Conservation (phyloP, 2,113 vertebrate genomes). For the Barbus barbus region DNA sequence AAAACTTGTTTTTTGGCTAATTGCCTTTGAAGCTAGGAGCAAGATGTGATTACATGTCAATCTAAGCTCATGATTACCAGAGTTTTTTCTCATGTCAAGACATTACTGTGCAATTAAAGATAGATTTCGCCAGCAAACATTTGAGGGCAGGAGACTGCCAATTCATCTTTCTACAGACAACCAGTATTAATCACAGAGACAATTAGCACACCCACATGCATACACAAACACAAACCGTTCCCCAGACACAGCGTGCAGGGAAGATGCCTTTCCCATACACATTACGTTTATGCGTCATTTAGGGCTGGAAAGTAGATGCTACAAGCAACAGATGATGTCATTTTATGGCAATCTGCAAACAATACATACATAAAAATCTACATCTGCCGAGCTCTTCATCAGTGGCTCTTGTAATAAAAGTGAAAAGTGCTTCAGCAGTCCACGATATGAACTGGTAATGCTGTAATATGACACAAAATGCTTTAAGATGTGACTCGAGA, state of each 20-base stretch:
- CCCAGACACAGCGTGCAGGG: neutral
- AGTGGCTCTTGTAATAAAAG: neutral
- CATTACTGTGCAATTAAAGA: conserved; percentile 67
- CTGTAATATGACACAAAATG: conserved; percentile 22
- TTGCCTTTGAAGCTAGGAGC: conserved; percentile 26
- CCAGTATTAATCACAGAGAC: conserved; percentile 64
- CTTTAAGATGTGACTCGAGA: conserved; percentile 5
- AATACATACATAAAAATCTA: neutral
- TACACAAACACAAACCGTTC: conserved; percentile 6
- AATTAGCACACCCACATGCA: conserved; percentile 49
- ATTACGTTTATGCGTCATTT: neutral
- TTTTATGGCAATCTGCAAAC: conserved; percentile 19
- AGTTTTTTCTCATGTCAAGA: conserved; percentile 56
- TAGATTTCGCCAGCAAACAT: conserved; percentile 58
- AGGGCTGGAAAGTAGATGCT: neutral
- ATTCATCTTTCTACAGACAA: conserved; percentile 66
- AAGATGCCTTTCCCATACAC: conserved; percentile 40
- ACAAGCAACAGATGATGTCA: conserved; percentile 21
- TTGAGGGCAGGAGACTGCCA: conserved; percentile 57
- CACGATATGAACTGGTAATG: neutral
- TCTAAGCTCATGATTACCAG: conserved; percentile 47
- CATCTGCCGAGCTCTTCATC: conserved; percentile 2
- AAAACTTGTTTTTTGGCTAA: conserved; percentile 29
- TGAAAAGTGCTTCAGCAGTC: neutral
- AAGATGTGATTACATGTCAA: conserved; percentile 47